These are phyloP conservation scores for Capromys pilorides DNA, from an alignment of 2,797 vertebrate species.

Conservation along the genomic window DNA sequence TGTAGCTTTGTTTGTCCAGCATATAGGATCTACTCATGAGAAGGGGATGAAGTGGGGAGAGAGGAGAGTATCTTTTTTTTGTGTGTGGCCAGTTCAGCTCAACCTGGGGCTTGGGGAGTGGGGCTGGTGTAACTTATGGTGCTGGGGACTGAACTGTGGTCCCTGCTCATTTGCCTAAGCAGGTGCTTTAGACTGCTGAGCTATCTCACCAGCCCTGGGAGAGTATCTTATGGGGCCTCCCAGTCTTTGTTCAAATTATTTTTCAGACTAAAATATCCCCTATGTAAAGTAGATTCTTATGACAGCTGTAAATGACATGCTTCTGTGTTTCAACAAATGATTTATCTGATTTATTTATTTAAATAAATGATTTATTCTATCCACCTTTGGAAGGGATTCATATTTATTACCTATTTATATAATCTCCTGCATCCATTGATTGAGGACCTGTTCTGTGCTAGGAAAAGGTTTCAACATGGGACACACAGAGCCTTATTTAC, in stretches of 20 bases:
- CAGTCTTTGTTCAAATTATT: slow-evolving; percentile 25
- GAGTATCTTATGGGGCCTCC: neutral
- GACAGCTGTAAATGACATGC: neutral
- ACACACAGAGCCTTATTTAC: neutral
- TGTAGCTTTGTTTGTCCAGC: neutral
- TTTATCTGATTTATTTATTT: neutral
- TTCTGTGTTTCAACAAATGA: neutral
- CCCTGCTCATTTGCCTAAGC: no score
- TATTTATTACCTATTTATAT: neutral
- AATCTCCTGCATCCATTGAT: neutral
- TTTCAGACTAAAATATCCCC: slow-evolving; percentile 16
- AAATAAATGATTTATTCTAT: neutral
- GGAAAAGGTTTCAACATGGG: neutral
- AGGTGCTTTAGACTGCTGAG: no score
- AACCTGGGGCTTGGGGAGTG: no score
- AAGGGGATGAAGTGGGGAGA: neutral
- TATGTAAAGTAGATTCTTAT: slow-evolving; percentile 19
- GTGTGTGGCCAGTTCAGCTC: no score
- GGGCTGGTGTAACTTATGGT: no score
- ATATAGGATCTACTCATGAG: neutral
- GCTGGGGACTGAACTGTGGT: no score
- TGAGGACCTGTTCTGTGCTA: neutral
- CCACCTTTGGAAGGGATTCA: neutral
- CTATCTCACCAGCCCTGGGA: no score
- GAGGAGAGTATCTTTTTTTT: neutral